A percentile compares a stretch with the other conserved stretches of the same genome.
Evolutionary conservation across 1,140 invertebrate species (phyloP).

Genomic region (Probaryconus sp.): DNA sequence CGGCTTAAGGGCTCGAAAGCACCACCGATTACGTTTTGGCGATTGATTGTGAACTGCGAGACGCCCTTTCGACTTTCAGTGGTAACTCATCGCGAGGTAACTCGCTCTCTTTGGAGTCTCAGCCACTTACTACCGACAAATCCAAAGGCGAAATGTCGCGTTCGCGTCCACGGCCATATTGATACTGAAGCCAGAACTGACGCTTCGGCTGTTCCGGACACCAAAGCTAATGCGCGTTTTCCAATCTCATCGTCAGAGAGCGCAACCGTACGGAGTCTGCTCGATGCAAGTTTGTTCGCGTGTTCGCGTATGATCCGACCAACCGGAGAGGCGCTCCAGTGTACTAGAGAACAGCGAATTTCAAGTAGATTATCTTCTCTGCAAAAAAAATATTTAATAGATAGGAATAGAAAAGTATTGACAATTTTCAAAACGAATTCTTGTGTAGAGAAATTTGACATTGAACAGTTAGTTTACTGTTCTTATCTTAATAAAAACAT

Average conservation of each 20-base stretch:
- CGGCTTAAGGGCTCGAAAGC: constrained; percentile 1
- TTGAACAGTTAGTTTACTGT: too few relatives aligned
- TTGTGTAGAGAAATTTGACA: too few relatives aligned
- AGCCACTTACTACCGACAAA: constrained; percentile 44
- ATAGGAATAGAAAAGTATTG: too few relatives aligned
- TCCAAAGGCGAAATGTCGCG: constrained; percentile 19
- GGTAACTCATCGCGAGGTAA: constrained; percentile 12
- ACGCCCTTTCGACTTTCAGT: background rate
- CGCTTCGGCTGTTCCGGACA: constrained; percentile 19
- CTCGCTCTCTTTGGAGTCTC: background rate
- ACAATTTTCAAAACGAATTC: too few relatives aligned
- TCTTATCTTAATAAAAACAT: too few relatives aligned
- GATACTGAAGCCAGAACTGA: constrained; percentile 34
- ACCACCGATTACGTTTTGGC: background rate
- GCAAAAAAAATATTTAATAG: too few relatives aligned
- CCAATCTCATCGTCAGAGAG: background rate
- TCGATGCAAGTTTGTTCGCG: too few relatives aligned
- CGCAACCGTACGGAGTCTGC: constrained; percentile 29
- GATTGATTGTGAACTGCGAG: constrained; percentile 1
- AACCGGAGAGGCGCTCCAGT: too few relatives aligned
- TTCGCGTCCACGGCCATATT: constrained; percentile 48
- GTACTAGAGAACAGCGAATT: too few relatives aligned
- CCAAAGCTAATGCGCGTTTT: constrained; percentile 18
- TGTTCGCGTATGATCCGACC: too few relatives aligned
- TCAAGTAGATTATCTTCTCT: too few relatives aligned